Base-by-base conservation (phyloP, 35 echinoderm and acorn worm genomes). In the Strongylocentrotus purpuratus region DNA sequence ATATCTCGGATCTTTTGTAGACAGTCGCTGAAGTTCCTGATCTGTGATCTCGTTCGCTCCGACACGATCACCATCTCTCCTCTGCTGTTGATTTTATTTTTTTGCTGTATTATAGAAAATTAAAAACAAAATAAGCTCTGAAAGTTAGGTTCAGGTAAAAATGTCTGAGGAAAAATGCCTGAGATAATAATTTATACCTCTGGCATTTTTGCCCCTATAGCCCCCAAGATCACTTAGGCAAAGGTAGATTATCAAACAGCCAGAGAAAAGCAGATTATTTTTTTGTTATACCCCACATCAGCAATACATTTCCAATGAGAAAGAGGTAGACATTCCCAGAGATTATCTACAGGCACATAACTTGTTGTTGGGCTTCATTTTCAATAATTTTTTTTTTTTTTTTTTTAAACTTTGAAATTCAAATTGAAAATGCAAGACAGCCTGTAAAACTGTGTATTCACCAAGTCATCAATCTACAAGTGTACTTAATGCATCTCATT, bases 11-110 rank as follows among this genome's bases (percentile, higher is more conserved):
- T 92, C 86, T 99, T 99, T 18, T 97, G 94, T 28, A 99, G 88
- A 90, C 98, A 99, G 59, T 99, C 98, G 15, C 96, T 70, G 61
- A 99, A 96, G 78, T 99, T 99, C 18, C 59, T 96, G 33, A 99
- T 99, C 71, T 97, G 97, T 46, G 97, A 97, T 31, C 98, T 60
- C 61, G 98, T 99, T 90, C 94, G 95, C 35, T 99, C 97, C 5
- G 98, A 99, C 18, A 89, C 94, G 4, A 99, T 31, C 7, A 97
- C 85, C 15, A 97, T 85, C 60, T 99, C 98, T 20, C 98, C 98
- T 58, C 92, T 95, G 22, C 52, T 96, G 85, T 96, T 99, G 17
- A 99, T 96, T 48, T 92, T 99, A 33, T 97, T 97, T 46, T 96
- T 95, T 95, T 96, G 96, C 98, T 99, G 92, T 8, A 22, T 88